These are phyloP conservation scores for Homalodisca vitripennis DNA, from an alignment of 1,140 invertebrate species.

Conservation along the genomic window DNA sequence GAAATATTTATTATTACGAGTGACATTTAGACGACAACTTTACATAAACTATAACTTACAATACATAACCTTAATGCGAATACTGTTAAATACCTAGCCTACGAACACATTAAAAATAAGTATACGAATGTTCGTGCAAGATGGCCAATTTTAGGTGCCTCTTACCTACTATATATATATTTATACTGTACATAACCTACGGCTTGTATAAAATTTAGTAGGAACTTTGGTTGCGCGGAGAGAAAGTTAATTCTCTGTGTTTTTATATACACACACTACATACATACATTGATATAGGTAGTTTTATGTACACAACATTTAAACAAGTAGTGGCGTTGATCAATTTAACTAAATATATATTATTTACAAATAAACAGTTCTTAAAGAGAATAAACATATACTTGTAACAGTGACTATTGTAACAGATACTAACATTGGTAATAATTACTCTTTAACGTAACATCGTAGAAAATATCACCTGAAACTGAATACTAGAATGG, in stretches of 20 bases:
- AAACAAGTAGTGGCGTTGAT: not conserved
- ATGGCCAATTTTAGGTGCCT: slow-evolving; percentile 7
- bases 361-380: slow-evolving; percentile 16
- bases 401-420: slow-evolving; percentile 15
- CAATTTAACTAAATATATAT: not conserved
- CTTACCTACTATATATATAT: slow-evolving; percentile 25
- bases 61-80: slow-evolving; percentile 25
- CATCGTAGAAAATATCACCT: too few relatives aligned
- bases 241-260: not conserved
- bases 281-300: slow-evolving; percentile 21
- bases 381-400: slow-evolving; percentile 1
- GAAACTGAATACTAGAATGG: too few relatives aligned
- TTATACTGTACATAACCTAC: slow-evolving; percentile 26
- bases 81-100: slow-evolving; percentile 26
- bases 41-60: slow-evolving; percentile 27
- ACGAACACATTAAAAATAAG: slow-evolving; percentile 26
- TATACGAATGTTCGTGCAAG: slow-evolving; percentile 23
- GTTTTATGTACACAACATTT: slow-evolving; percentile 18
- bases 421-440: slow-evolving; percentile 16
- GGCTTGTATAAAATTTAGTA: slow-evolving; percentile 23
- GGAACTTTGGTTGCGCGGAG: slow-evolving; percentile 17
- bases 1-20: slow-evolving; percentile 22
- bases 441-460: too few relatives aligned
- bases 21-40: slow-evolving; percentile 22
- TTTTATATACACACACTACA: slow-evolving; percentile 20